Conservation (phyloP, 2,888 invertebrate species). For the Drosophila greeni region DNA sequence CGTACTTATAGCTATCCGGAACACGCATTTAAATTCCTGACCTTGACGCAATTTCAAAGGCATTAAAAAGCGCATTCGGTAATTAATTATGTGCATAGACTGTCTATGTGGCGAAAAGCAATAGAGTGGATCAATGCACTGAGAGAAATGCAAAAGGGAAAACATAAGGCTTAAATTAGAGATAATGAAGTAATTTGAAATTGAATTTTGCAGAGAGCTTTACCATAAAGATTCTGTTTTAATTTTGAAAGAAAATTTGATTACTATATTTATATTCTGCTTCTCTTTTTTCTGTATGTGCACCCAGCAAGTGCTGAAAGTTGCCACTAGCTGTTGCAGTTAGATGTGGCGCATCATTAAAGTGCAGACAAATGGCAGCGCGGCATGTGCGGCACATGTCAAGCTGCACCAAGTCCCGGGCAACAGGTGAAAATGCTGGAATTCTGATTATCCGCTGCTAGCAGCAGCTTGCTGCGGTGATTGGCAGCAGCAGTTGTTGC, state of each 20-base stretch:
- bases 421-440: slow-evolving; percentile 74
- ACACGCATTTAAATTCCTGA: neutral
- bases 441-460: slow-evolving; percentile 70
- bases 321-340: slow-evolving; percentile 35
- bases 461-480: slow-evolving; percentile 47
- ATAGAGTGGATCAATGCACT: no score
- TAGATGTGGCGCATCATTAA: slow-evolving; percentile 70
- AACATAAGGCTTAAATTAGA: no score
- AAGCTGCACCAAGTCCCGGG: slow-evolving; percentile 65
- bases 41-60: neutral
- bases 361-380: slow-evolving; percentile 75
- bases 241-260: no score
- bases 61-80: no score
- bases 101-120: neutral
- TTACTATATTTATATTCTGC: no score
- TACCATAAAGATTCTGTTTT: no score
- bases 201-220: no score
- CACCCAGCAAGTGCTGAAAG: slow-evolving; percentile 17
- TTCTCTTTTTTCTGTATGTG: slow-evolving; percentile 15
- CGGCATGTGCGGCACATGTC: slow-evolving; percentile 77
- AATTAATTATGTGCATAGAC: neutral
- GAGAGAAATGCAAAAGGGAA: no score
- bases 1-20: neutral
- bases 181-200: no score
- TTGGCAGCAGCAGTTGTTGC: slow-evolving; percentile 43